phyloP scores from a whole-genome alignment of 1,140 invertebrate genomes.

The Eciton burchellii region DNA sequence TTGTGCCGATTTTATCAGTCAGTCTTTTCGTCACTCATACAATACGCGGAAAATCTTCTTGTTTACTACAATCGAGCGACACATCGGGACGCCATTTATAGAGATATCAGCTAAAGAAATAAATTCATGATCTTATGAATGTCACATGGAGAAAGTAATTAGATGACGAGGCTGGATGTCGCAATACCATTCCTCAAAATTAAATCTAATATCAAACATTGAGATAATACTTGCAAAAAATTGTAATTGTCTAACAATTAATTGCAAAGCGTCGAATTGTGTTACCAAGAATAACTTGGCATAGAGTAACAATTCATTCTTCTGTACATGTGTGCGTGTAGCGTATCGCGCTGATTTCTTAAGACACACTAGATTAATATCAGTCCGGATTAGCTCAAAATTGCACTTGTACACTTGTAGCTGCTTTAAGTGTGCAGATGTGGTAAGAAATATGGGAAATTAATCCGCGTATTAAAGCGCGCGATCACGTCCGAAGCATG shows the following conservation, averaged over 20 bases:
- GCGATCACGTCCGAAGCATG: too few species aligned
- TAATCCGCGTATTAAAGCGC: neutral
- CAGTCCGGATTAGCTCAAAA: constrained; percentile 34
- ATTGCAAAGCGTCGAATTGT: constrained; percentile 73
- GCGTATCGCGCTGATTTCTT: constrained; percentile 52
- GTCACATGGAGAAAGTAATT: constrained; percentile 8
- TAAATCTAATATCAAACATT: constrained; percentile 19
- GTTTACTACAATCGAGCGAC: too few species aligned
- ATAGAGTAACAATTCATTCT: constrained; percentile 83
- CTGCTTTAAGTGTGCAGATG: constrained; percentile 15
- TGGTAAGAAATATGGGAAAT: neutral
- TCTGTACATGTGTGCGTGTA: constrained; percentile 52
- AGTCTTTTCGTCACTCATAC: neutral
- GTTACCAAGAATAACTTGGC: constrained; percentile 83
- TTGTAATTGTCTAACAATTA: too few species aligned
- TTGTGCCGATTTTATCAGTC: neutral
- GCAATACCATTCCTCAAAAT: constrained; percentile 36
- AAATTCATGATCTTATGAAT: constrained; percentile 22
- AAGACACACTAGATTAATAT: constrained; percentile 60
- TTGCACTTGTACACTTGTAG: neutral
- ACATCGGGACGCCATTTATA: neutral
- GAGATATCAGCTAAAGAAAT: constrained; percentile 21
- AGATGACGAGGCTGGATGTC: neutral
- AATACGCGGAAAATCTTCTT: too few species aligned
- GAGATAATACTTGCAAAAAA: too few species aligned